Conservation (phyloP, 1,140 invertebrate genomes). For the Campoletis sonorensis region DNA sequence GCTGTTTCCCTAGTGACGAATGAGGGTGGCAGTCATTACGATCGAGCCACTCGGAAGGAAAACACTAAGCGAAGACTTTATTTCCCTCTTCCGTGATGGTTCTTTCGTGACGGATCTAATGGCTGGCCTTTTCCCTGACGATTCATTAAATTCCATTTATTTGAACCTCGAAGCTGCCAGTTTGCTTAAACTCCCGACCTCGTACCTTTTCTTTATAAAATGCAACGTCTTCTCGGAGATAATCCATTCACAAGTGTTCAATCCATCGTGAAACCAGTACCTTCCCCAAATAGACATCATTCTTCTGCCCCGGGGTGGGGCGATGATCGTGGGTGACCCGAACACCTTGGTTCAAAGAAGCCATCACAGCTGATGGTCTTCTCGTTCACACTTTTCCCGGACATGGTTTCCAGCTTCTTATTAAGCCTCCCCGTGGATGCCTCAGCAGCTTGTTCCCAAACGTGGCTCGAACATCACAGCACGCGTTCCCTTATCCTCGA, state of each 20-base stretch:
- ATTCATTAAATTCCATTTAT: no score
- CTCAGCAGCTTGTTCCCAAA: slow-evolving; percentile 20
- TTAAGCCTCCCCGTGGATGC: slow-evolving; percentile 28
- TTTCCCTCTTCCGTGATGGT: no score
- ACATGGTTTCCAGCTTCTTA: background rate
- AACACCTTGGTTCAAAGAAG: slow-evolving; percentile 41
- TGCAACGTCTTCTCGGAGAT: background rate
- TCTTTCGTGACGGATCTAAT: no score
- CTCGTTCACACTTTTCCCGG: slow-evolving; percentile 1
- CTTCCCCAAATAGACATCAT: background rate
- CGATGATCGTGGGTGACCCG: slow-evolving; percentile 34
- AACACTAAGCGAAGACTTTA: background rate
- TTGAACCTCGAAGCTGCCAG: no score
- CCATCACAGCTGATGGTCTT: slow-evolving; percentile 30
- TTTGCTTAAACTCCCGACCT: background rate
- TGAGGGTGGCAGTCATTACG: slow-evolving; percentile 2
- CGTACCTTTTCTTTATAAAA: background rate
- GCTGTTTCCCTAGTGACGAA: slow-evolving; percentile 35
- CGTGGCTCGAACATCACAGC: background rate
- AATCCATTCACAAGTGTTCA: slow-evolving; percentile 11
- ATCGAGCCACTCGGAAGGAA: background rate
- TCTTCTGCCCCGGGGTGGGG: slow-evolving; percentile 29
- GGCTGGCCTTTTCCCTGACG: no score
- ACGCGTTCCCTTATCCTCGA: background rate
- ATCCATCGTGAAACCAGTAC: slow-evolving; percentile 8